These are phyloP conservation scores for Rhegmatorhina hoffmannsi DNA, from an alignment of 2,113 vertebrate species.

Conservation along the genomic window DNA sequence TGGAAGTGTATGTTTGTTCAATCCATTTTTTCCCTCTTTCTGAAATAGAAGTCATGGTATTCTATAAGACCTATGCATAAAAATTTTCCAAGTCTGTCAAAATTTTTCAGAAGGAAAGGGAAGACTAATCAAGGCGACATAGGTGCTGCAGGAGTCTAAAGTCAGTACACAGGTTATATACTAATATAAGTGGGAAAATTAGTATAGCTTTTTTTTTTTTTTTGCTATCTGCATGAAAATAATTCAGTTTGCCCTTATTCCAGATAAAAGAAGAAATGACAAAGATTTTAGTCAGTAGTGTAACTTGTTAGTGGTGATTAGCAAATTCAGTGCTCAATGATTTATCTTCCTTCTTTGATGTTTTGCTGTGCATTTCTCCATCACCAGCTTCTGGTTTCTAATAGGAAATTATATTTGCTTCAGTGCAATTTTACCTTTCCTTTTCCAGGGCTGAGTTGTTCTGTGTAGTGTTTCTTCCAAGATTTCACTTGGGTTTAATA, in stretches of 20 bases:
- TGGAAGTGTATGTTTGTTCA: not conserved
- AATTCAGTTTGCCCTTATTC: not conserved
- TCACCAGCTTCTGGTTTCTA: not conserved
- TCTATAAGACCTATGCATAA: not conserved
- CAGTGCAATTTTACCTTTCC: not conserved
- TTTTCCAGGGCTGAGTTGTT: not conserved
- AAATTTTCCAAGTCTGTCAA: not conserved
- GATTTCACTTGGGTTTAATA: not conserved
- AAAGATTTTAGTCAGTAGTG: not conserved
- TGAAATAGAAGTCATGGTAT: not conserved
- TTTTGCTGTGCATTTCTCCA: not conserved
- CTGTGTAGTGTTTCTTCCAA: not conserved
- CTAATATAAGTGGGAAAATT: not conserved
- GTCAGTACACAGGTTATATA: not conserved
- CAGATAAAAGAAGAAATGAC: conserved; percentile 10
- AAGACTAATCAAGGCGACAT: not conserved
- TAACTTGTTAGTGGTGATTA: conserved; percentile 30
- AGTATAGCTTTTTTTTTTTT: not conserved
- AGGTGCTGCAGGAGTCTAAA: not conserved
- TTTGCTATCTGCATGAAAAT: not conserved
- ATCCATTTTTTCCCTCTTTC: not conserved
- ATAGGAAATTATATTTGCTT: conserved; percentile 4
- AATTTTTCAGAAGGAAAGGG: not conserved
- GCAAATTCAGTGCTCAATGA: conserved; percentile 36
- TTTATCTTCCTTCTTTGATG: conserved; percentile 35